Conservation (phyloP, 1,140 invertebrate species). For the Hypothenemus hampei region DNA sequence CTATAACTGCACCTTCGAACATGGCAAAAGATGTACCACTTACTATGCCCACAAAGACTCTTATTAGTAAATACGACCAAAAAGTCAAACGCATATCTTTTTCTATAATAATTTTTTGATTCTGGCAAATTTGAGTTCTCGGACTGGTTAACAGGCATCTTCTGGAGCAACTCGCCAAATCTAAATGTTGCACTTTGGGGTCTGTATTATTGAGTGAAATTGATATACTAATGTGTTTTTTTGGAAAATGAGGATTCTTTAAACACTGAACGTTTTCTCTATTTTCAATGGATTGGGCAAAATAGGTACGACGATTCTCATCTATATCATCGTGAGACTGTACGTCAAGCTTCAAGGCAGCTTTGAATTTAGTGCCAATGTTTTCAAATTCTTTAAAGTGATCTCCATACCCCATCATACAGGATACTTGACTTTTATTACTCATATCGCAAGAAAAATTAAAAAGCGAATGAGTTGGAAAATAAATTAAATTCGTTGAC, state of each 20-base stretch:
- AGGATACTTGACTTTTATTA: constrained; percentile 17
- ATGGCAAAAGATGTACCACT: constrained; percentile 73
- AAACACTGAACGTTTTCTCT: constrained; percentile 22
- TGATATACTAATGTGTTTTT: constrained; percentile 38
- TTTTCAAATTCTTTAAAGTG: constrained; percentile 17
- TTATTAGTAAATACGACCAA: constrained; percentile 68
- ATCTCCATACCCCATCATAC: constrained; percentile 30
- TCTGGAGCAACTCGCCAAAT: constrained; percentile 39
- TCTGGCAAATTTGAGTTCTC: constrained; percentile 56
- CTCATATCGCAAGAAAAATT: constrained; percentile 37
- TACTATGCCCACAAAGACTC: constrained; percentile 67
- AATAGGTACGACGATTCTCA: constrained; percentile 32
- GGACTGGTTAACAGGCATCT: constrained; percentile 55
- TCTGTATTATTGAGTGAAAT: constrained; percentile 39
- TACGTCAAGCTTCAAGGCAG: constrained; percentile 11
- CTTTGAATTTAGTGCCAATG: constrained; percentile 17
- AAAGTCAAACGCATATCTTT: constrained; percentile 64
- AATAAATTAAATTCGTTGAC: constrained; percentile 54
- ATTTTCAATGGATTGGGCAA: constrained; percentile 19
- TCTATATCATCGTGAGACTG: constrained; percentile 32
- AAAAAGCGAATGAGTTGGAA: constrained; percentile 50
- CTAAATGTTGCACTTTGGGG: constrained; percentile 30
- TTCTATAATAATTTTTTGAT: constrained; percentile 53
- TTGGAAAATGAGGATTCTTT: constrained; percentile 14
- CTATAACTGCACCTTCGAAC: constrained; percentile 78